Evolutionary conservation across 2,888 invertebrate species (phyloP).

Genomic region (Electrophaes corylata): DNA sequence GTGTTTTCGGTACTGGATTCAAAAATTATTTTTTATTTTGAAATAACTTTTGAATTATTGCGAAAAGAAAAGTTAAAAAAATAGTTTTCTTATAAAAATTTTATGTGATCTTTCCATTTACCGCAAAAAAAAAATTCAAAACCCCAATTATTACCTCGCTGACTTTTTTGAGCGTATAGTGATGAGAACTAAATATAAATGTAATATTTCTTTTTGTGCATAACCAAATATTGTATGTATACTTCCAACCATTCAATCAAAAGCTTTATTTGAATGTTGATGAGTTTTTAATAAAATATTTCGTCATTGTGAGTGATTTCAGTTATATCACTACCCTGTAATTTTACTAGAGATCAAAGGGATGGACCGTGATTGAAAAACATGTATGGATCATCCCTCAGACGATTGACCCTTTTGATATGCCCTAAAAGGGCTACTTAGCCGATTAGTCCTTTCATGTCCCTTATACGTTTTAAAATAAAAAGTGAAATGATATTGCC

Average conservation of each 20-base stretch:
- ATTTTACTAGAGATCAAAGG: constrained; percentile 61
- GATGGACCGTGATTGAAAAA: constrained; percentile 63
- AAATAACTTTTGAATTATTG: too few species aligned
- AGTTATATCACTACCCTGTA: constrained; percentile 23
- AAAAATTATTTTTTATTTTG: too few species aligned
- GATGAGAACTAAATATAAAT: too few species aligned
- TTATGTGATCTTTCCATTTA: too few species aligned
- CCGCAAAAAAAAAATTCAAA: too few species aligned
- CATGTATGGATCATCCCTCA: constrained; percentile 47
- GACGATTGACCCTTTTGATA: constrained; percentile 73
- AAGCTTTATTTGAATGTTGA: not conserved
- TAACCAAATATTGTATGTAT: too few species aligned
- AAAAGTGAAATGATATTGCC: constrained; percentile 27
- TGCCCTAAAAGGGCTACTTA: constrained; percentile 68
- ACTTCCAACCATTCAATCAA: too few species aligned
- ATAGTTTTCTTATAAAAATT: too few species aligned
- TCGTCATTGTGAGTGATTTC: not conserved
- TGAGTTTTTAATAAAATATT: not conserved
- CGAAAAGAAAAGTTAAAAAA: too few species aligned
- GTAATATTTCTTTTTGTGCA: not conserved
- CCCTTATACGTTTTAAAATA: constrained; percentile 43
- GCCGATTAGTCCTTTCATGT: constrained; percentile 74
- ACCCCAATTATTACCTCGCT: too few species aligned
- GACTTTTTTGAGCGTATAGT: too few species aligned
- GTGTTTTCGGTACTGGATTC: too few species aligned